Evolutionary conservation across 1,140 invertebrate species (phyloP), one percentile per base, ranked within the genome.

Genomic region (Drosophila gunungcola): DNA sequence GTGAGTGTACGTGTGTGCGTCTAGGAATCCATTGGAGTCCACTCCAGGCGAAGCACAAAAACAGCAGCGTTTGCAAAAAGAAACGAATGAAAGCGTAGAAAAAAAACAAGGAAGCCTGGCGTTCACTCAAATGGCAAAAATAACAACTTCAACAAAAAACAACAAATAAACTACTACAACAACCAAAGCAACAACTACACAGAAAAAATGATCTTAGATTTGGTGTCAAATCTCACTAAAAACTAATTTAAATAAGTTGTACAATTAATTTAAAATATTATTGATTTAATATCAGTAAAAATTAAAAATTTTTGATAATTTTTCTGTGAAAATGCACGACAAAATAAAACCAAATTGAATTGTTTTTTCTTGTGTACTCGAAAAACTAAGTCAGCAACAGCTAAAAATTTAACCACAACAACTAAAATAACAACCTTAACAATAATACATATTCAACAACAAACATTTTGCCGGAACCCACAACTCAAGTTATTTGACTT

Each of bases 401-500:
- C 41, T 27, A 12, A 32, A 38, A 43, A 38, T 38, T 38, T 39
- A 54, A 45, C 36, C 32, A 25, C 16, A 34, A 27, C 13, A 68
- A 45, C 65, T 52, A 36, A 48, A 25, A 36, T 12, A 41, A n/a
- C 21, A 45, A 32, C 29, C 42, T 27, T 21, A 58, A 27, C 42
- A 60, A 45, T 27, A 73, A 55, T 13, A 60, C 48, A 32, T 77
- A 32, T 77, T 55, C 27, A 76, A 41, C 54, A 65, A 64, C 57
- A 49, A 61, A 52, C 38, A 53, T 49, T 58, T 62, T n/a, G 36
- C 7, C 43, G 48, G 43, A 13, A 21, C 32, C 42, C 57, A 42
- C 32, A 46, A 38, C 63, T 69, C 49, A 68, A 77, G 58, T 83
- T 80, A 69, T 77, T 82, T 76, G 67, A 89, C 76, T 88, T 89